These are phyloP conservation scores for Ardeotis arabs DNA, from an alignment of 2,113 vertebrate genomes.

Conservation along the genomic window DNA sequence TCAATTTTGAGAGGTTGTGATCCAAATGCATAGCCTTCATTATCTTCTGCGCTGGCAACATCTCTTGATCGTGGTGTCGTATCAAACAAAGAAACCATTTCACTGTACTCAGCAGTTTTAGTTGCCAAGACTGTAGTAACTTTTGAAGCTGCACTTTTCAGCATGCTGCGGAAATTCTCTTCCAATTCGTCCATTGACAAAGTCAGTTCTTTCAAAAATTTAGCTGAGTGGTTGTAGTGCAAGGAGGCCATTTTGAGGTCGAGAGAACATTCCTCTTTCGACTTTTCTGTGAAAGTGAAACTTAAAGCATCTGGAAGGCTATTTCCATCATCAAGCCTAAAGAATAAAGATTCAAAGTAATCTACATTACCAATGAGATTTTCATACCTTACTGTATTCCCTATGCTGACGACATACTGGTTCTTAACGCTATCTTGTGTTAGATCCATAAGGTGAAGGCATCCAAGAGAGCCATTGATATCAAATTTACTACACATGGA, in stretches of 20 bases:
- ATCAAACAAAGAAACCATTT: conserved; percentile 95
- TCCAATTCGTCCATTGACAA: conserved; percentile 95
- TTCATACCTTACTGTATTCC: conserved; percentile 80
- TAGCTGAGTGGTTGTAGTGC: conserved; percentile 96
- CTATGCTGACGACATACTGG: conserved; percentile 95
- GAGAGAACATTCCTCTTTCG: conserved; percentile 89
- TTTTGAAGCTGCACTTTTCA: conserved; percentile 92
- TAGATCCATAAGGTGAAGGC: conserved; percentile 91
- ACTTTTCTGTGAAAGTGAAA: conserved; percentile 86
- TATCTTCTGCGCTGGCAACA: conserved; percentile 76
- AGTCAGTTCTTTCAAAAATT: conserved; percentile 91
- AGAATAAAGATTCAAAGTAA: conserved; percentile 67
- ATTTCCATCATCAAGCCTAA: conserved; percentile 64
- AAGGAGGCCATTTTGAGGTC: conserved; percentile 93
- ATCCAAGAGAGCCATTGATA: conserved; percentile 91
- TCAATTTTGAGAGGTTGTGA: conserved; percentile 60
- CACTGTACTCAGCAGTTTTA: conserved; percentile 96
- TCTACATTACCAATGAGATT: conserved; percentile 59
- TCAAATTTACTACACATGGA: conserved; percentile 89
- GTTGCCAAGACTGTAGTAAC: conserved; percentile 93
- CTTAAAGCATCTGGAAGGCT: conserved; percentile 87
- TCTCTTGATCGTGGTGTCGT: conserved; percentile 80
- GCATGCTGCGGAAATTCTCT: conserved; percentile 92
- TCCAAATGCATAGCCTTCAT: conserved; percentile 68
- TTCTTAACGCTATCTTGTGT: conserved; percentile 87